Base-by-base conservation (phyloP, 2,113 vertebrate species). In the Mandrillus leucophaeus region DNA sequence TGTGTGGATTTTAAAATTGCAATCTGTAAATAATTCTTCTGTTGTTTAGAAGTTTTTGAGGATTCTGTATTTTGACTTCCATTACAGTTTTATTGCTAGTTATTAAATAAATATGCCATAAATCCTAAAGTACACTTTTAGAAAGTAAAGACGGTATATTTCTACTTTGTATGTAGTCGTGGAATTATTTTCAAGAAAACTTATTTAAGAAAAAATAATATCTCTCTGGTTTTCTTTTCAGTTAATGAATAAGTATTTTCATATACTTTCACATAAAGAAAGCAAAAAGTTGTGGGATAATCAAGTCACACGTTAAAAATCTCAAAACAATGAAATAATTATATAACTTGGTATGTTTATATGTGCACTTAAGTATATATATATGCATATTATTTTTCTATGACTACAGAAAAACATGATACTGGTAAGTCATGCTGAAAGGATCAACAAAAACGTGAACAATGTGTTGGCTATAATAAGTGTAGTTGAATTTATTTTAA, bases 1-100 rank as follows among this genome's bases (percentile, higher is more conserved):
- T 50, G 10, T 89, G 25, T 72, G 6, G 8, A 40, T 35, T 89
- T 93, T 70, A 72, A 86, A 95, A 95, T 48, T 57, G 0, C 66
- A 78, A 82, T 87, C 13, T 35, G 2, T 87, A 85, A 72, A 95
- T 78, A 79, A 27, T 14, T 59, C 0, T 9, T 73, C 8, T 70
- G 13, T 68, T 90, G 38, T 76, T 97, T 30, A 73, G 30, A 96
- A 64, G 10, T 75, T 76, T 92, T 96, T 85, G 27, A 96, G 27
- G 13, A 32, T 76, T 95, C 57, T 88, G 2, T 89, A 70, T 50
- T 89, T 89, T 81, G 5, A 87, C 8, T 80, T 82, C 16, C 45
- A 6, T 61, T 8, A 43, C 2, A n/a, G 3, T 61, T 14, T 72
- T n/a, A 93, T 48, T 81, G 32, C 45, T 80, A 35, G 38, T 30